Evolutionary conservation across 2,888 invertebrate species (phyloP).

Genomic region (Schrankia costaestrigalis): DNA sequence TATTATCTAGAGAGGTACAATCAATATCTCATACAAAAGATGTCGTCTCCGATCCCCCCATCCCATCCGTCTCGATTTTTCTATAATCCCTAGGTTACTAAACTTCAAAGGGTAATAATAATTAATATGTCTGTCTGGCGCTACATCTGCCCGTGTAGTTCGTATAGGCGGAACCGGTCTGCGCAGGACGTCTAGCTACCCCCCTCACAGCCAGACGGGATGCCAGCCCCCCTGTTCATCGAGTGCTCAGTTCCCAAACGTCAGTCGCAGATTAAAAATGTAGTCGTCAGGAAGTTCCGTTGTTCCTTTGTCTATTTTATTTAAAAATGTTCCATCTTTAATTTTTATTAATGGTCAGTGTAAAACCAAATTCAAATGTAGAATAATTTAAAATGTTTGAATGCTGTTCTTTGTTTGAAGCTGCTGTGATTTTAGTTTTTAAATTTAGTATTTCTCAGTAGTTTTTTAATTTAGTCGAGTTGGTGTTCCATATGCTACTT

Average conservation of each 20-base stretch:
- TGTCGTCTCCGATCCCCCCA: background rate
- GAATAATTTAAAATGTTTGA: no score
- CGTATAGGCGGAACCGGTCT: constrained; percentile 10
- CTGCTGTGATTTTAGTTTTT: no score
- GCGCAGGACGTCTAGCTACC: constrained; percentile 11
- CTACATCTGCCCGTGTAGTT: constrained; percentile 9
- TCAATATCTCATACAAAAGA: no score
- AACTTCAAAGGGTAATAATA: constrained; percentile 8
- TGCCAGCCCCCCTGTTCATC: constrained; percentile 6
- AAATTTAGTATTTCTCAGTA: no score
- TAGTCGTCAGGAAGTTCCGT: constrained; percentile 4
- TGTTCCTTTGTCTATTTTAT: background rate
- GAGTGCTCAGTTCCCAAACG: constrained; percentile 3
- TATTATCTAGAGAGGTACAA: no score
- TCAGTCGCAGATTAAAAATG: constrained; percentile 8
- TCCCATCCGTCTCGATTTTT: background rate
- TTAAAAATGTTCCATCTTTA: no score
- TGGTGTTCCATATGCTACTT: no score
- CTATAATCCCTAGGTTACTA: background rate
- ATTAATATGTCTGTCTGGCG: constrained; percentile 3
- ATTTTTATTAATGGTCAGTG: no score
- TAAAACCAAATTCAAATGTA: no score
- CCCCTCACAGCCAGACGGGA: constrained; percentile 12
- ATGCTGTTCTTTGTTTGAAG: no score
- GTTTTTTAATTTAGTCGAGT: no score